Percentiles rank a stretch among this genome's conserved stretches.
phyloP scores from a whole-genome alignment of 2,797 vertebrate species.

The Nyctalus aviator region DNA sequence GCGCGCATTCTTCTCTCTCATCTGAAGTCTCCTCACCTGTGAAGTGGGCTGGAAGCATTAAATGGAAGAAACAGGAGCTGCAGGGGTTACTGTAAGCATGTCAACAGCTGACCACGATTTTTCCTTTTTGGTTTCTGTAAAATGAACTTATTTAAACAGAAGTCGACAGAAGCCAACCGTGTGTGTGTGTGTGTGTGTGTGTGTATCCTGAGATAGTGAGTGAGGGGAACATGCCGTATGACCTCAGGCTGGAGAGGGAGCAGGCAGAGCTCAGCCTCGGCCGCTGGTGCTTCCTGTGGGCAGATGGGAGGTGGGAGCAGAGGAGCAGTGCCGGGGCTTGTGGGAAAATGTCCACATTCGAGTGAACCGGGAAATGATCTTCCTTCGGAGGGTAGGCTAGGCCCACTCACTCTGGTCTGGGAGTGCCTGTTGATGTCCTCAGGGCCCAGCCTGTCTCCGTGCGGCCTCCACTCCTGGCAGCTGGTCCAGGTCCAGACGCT shows the following conservation, averaged over 20 bases:
- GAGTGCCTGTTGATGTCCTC: background rate
- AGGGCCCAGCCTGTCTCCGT: background rate
- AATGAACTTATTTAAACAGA: background rate
- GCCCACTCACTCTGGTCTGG: background rate
- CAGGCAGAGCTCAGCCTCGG: background rate
- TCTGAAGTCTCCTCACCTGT: background rate
- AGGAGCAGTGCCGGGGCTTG: background rate
- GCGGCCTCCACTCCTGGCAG: background rate
- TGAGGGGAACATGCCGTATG: background rate
- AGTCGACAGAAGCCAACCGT: too few relatives aligned
- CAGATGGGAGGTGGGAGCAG: background rate
- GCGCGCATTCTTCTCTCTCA: background rate
- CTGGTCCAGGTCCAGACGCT: background rate
- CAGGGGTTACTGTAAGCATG: accelerated
- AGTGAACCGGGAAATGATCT: background rate
- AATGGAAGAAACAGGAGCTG: too few relatives aligned
- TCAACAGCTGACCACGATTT: background rate
- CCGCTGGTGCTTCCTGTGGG: background rate
- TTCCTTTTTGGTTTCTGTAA: background rate
- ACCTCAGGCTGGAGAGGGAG: background rate
- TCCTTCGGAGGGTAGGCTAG: background rate
- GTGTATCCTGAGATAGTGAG: background rate
- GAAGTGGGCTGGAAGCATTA: background rate
- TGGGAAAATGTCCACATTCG: accelerated
- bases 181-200: too few relatives aligned